These are phyloP conservation scores for Apogon hyalosoma DNA, from an alignment of 2,797 vertebrate genomes.

Conservation along the genomic window DNA sequence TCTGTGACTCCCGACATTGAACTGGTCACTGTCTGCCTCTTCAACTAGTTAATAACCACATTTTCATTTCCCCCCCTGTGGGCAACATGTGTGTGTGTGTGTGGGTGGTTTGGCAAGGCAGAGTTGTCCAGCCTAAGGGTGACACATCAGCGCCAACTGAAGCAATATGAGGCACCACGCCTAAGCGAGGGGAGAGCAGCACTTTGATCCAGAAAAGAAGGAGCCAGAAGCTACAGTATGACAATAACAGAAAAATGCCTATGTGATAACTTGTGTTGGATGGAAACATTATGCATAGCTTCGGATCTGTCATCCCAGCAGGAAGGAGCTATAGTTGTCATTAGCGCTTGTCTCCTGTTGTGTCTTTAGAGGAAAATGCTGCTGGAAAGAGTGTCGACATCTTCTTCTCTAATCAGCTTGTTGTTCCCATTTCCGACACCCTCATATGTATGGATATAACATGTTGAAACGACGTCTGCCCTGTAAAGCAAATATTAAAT, in stretches of 20 bases:
- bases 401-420: constrained; percentile 34
- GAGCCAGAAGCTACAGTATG: constrained; percentile 55
- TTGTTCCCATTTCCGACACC: constrained; percentile 5
- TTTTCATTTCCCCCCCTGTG: constrained; percentile 45
- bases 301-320: constrained; percentile 63
- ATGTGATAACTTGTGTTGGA: constrained; percentile 53
- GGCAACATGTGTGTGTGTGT: constrained; percentile 21
- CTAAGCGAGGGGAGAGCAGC: constrained; percentile 43
- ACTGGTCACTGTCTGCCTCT: constrained; percentile 44
- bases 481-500: not conserved
- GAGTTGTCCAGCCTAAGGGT: constrained; percentile 62
- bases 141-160: constrained; percentile 62
- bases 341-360: constrained; percentile 64
- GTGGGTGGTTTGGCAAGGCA: constrained; percentile 40
- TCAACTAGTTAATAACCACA: constrained; percentile 55
- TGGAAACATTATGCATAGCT: constrained; percentile 50
- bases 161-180: constrained; percentile 57
- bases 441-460: constrained; percentile 16
- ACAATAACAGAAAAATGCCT: constrained; percentile 51
- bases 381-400: constrained; percentile 27
- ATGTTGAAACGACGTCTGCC: not conserved
- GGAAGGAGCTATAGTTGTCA: constrained; percentile 63
- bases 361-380: constrained; percentile 56
- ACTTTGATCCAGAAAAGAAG: constrained; percentile 64
- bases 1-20: constrained; percentile 42